Base-by-base conservation (phyloP, 2,888 invertebrate species). In the Lasioglossum marginatum region DNA sequence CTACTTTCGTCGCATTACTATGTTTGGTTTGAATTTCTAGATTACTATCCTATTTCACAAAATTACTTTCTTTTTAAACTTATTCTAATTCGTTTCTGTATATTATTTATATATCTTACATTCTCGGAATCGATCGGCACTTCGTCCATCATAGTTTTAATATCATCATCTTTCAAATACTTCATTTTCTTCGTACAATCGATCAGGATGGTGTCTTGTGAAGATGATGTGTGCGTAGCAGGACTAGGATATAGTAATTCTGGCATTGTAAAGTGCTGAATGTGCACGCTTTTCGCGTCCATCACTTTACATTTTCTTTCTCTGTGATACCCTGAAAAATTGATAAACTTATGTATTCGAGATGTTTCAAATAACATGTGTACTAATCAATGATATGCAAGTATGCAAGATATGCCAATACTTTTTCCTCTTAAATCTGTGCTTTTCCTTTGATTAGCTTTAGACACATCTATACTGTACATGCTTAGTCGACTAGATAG, bases 61-160 rank as follows among this genome's bases (percentile, higher is more conserved):
- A 73, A 75, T 79, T 40, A 70, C 12, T 74, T 80, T n/a, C 27
- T 86, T 78, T 60, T 81, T 70, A 60, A 40, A 68, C 40, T 68
- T 6, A 31, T 66, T 76, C 1, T 70, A 48, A 12, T 68, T 84
- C 52, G 14, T 82, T 72, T 76, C 48, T 63, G 5, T 16, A 10
- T 72, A 72, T 37, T 77, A 19, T 40, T 10, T 48, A 71, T 16
- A 52, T 75, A 14, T 43, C 84, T 73, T 79, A 80, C 94, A 83
- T 91, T 87, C 80, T 93, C 94, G 10, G 93, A 92, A 83, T 94
- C 92, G 48, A 92, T 89, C 71, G 92, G 90, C 52, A 94, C 82
- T 77, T 90, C 92, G 82, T 94, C 94, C 93, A 95, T 94, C 89
- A 95, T 92, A 16, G 95, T 95, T 82, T 91, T 92, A 75, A 95